Evolutionary conservation across 2,113 vertebrate genomes (phyloP), one percentile per base, ranked within the genome.

Genomic region (Lamprotornis superbus): DNA sequence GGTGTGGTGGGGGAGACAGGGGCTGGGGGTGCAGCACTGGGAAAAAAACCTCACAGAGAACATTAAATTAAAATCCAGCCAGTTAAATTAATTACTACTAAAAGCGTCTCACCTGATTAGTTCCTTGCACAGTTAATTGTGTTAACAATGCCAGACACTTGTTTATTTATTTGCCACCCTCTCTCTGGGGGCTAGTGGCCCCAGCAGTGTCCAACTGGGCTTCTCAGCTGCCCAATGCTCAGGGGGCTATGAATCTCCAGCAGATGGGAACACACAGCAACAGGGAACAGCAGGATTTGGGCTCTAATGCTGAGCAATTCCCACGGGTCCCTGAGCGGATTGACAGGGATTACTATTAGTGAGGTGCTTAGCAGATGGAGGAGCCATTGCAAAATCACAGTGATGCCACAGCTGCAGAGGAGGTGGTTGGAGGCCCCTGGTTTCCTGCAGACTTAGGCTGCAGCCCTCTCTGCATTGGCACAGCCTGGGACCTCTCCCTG

Each of bases 61-160:
- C 25, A 53, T 89, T 75, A 83, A 73, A 92, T 93, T 82, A 90
- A 92, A 90, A 96, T 96, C 63, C 80, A 87, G 64, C 44, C 93
- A 92, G 94, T 94, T 97, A 96, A 92, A 96, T 96, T 95, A 94
- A 97, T 97, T 96, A 80, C 88, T 50, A 35, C 77, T 92, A 83
- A 76, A 95, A 97, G 83, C 5, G 0, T 89, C 96, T 95, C 93
- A 93, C 86, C 96, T 97, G 95, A 97, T 97, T 90, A 96, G 84
- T n/a, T 87, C 65, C 69, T 83, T 74, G 90, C 83, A 91, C 90
- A 60, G 61, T 84, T 95, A 95, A 97, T 96, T 93, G 74, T 77
- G 68, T 84, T 88, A 91, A 79, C 64, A 60, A 42, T n/a, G 44
- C 46, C 3, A 12, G 42, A 83, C 83, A 70, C 12, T 75, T 2